Percentiles rank a stretch among this genome's conserved stretches.
These are phyloP conservation scores for Perithous albicinctus DNA, from an alignment of 2,888 invertebrate species.

Conservation along the genomic window DNA sequence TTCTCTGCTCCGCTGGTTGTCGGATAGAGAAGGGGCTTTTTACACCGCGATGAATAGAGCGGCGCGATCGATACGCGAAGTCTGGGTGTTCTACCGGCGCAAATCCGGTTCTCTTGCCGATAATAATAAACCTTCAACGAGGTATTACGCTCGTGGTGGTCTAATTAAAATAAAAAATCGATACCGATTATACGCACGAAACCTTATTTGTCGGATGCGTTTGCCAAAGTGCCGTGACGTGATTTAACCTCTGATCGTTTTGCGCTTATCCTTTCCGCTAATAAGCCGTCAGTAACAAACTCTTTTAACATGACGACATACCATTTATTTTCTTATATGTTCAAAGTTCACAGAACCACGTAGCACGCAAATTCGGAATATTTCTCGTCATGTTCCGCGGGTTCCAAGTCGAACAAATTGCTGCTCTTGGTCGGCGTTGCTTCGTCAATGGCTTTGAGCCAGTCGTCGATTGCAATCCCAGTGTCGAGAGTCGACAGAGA, in stretches of 20 bases:
- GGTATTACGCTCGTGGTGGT: constrained; percentile 22
- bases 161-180: constrained; percentile 29
- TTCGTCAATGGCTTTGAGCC: constrained; percentile 85
- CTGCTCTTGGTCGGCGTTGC: constrained; percentile 20
- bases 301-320: background rate
- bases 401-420: constrained; percentile 42
- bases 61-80: background rate
- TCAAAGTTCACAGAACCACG: constrained; percentile 57
- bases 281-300: background rate
- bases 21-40: constrained; percentile 50
- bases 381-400: constrained; percentile 51
- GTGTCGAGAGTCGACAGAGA: constrained; percentile 85
- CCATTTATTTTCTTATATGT: constrained; percentile 7
- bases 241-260: too few species aligned
- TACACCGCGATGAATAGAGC: constrained; percentile 5
- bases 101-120: constrained; percentile 14
- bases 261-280: background rate
- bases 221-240: background rate
- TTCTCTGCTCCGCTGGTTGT: constrained; percentile 43
- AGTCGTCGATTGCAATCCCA: constrained; percentile 85
- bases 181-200: constrained; percentile 20
- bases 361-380: constrained; percentile 69
- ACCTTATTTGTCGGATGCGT: constrained; percentile 9
- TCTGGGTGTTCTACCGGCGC: constrained; percentile 6
- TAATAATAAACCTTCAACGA: background rate